Base-by-base conservation (phyloP, 2,797 vertebrate genomes). In the Sparidentex hasta region DNA sequence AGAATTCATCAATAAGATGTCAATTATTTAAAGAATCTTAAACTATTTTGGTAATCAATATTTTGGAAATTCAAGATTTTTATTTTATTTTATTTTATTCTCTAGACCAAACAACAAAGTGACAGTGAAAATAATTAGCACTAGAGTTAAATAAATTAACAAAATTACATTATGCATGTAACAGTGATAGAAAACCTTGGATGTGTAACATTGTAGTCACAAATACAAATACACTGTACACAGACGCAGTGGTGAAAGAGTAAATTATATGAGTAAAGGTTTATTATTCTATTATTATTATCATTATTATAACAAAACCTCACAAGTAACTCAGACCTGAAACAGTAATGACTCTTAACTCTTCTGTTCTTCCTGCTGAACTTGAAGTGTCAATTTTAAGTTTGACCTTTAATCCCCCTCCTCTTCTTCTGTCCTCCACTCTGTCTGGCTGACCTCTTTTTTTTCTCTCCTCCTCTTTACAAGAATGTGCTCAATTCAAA, bases 401-500 rank as follows among this genome's bases (percentile, higher is more conserved):
- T 74, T 75, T 71, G 20, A 90, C 85, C 75, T 90, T 88, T 71
- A 48, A 52, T 66, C 41, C 43, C 41, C 25, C 65, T 65, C 54
- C 25, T 56, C 4, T 21, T 56, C 4, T 73, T 76, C 75, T 74
- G 66, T 66, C 67, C 66, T 71, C 82, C 50, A 61, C 23, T 70
- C 65, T 82, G 77, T 70, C 65, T 82, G 77, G 9, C 71, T 75
- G 77, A 81, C 85, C 65, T 52, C 71, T 44, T 79, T 80, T 68
- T 68, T 25, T 64, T 20, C 9, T 11, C 3, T 14, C 29, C 46
- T 74, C 38, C 50, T 55, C 56, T 63, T 63, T 61, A 70, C 25
- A 71, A 69, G 68, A 88, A 82, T 80, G 71, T 80, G 65, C 71
- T 75, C 69, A 82, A 87, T 90, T 90, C 74, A 82, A 68, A 82